phyloP scores from a whole-genome alignment of 2,113 vertebrate genomes.

The Calyptommatus sinebrachiatus region DNA sequence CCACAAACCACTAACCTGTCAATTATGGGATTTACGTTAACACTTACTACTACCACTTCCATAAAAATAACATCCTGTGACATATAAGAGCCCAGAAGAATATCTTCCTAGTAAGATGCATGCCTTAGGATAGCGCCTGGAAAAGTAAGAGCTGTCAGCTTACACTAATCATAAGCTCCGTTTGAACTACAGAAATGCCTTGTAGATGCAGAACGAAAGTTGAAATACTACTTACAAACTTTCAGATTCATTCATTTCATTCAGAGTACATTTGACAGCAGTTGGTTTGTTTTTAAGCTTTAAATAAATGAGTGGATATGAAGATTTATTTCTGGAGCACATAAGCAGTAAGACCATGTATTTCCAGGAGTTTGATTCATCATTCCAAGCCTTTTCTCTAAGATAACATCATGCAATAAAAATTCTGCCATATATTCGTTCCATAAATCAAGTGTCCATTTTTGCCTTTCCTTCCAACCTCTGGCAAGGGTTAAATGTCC shows the following conservation, averaged over 20 bases:
- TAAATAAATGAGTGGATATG: background rate
- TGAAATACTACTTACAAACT: accelerated
- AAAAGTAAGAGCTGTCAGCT: background rate
- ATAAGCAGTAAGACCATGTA: background rate
- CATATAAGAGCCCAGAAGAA: background rate
- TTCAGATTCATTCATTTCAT: background rate
- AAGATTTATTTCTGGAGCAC: background rate
- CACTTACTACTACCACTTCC: constrained; percentile 28
- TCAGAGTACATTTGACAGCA: background rate
- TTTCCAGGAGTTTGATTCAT: no score
- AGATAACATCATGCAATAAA: no score
- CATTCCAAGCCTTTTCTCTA: no score
- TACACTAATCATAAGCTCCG: background rate
- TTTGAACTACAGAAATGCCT: background rate
- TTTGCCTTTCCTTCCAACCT: no score
- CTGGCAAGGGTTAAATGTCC: no score
- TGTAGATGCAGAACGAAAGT: no score
- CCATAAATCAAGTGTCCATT: no score
- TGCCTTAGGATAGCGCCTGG: accelerated
- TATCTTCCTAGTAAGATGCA: background rate
- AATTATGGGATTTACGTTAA: constrained; percentile 47
- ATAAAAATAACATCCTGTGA: constrained; percentile 30
- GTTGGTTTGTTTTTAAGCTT: background rate
- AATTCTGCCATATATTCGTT: no score
- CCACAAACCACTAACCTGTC: constrained; percentile 57